Conservation (phyloP, 2,113 vertebrate species). For the Eurystomus gularis region DNA sequence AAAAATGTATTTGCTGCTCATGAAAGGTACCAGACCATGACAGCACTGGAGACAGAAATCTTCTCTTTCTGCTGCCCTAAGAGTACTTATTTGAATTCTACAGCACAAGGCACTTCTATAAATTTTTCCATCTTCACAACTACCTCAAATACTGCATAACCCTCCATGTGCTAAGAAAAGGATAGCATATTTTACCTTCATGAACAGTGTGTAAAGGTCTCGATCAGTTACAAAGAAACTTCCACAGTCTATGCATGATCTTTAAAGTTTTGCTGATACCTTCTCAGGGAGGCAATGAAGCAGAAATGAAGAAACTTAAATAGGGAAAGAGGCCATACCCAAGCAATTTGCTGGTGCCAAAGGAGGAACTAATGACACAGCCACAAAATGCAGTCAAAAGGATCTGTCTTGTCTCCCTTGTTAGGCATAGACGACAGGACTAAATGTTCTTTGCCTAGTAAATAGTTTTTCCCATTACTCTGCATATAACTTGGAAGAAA, state of each 20-base stretch:
- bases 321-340: background rate
- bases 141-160: background rate
- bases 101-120: background rate
- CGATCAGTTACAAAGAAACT: background rate
- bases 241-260: background rate
- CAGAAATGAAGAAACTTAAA: background rate
- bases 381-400: background rate
- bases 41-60: background rate
- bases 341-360: background rate
- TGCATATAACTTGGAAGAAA: background rate
- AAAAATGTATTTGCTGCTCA: background rate
- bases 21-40: conserved; percentile 1
- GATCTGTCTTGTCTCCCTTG: background rate
- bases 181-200: background rate
- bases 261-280: background rate
- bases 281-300: background rate
- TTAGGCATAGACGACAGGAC: background rate
- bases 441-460: background rate
- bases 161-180: background rate
- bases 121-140: background rate
- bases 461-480: background rate
- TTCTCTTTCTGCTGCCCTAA: background rate
- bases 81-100: background rate
- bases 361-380: background rate
- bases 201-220: background rate